Percentiles rank a stretch among this genome's conserved stretches.
Conservation (phyloP, 2,113 vertebrate species). For the Vulpes ferrilata region DNA sequence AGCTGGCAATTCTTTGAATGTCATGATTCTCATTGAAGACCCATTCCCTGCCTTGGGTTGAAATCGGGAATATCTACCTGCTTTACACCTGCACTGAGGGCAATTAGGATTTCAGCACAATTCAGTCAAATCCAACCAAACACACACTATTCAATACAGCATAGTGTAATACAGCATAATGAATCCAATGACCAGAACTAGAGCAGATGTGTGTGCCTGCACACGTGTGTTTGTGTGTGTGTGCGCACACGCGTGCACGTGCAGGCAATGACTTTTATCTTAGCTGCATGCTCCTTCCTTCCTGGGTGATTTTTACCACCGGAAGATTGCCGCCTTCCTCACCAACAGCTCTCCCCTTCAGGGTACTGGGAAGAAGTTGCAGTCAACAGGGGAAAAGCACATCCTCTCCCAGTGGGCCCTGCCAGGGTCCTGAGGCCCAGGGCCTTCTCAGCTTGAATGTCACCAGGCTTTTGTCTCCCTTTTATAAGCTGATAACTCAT, state of each 20-base stretch:
- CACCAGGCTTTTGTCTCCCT: neutral
- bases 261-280: neutral
- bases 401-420: neutral
- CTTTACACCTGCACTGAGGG: neutral
- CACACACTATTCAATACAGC: neutral
- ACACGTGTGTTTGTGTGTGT: too few species aligned
- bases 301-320: slow-evolving; percentile 1
- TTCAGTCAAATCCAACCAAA: neutral
- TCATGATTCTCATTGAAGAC: neutral
- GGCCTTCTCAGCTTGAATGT: neutral
- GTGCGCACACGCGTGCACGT: too few species aligned
- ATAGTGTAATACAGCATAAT: neutral
- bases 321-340: neutral
- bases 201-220: neutral
- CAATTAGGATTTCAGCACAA: neutral
- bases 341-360: neutral
- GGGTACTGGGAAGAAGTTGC: neutral
- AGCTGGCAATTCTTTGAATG: neutral
- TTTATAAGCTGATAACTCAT: slow-evolving; percentile 49
- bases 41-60: neutral
- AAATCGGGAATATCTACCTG: neutral
- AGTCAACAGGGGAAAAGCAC: neutral
- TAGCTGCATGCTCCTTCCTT: neutral
- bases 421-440: neutral
- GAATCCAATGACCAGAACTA: neutral